Base-by-base conservation (phyloP, 2,797 vertebrate genomes). In the Cheirogaleus major region DNA sequence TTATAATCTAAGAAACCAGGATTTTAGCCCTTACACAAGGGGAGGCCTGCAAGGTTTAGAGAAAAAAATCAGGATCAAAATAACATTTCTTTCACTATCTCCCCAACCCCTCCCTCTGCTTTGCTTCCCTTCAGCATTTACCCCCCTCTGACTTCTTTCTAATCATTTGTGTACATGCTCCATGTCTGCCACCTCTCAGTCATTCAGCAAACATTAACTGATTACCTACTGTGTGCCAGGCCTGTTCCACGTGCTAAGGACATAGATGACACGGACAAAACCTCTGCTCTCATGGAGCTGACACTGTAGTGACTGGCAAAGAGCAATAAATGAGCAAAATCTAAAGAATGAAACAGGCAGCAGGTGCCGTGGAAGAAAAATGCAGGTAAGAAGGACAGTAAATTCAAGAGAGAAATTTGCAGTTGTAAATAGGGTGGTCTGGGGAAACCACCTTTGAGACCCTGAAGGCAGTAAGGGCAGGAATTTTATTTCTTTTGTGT, bases 181-280 rank as follows among this genome's bases (percentile, higher is more conserved):
- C 45, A 93, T n/a, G 35, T 90, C 75, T 89, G 35, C 81, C 83
- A 57, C 80, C 63, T 93, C 72, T 87, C 57, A 93, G 86, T 48
- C 87, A 88, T 52, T 87, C 65, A 63, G n/a, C 83, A 86, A 96
- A 91, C 70, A 70, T 27, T 45, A 87, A 43, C 82, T 41, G 55
- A 90, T 73, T 13, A 32, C 41, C 18, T 86, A 20, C 83, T 38
- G 27, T 5, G 18, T 45, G 43, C 38, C 59, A 35, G 35, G 43
- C 20, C 30, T 50, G 23, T 55, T 38, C 45, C 5, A 73, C 55
- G 14, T 48, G 35, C 18, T 75, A 67, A 89, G 45, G 41, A 78
- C 22, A 86, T 17, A 93, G 83, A 76, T 4, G 70, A 59, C 30
- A 55, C 30, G 59, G 63, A 78, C 30, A 86, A 67, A 52, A 70